A percentile compares a stretch with the other conserved stretches of the same genome.
These are phyloP conservation scores for Micrastur ruficollis DNA, from an alignment of 2,797 vertebrate genomes.

Conservation along the genomic window DNA sequence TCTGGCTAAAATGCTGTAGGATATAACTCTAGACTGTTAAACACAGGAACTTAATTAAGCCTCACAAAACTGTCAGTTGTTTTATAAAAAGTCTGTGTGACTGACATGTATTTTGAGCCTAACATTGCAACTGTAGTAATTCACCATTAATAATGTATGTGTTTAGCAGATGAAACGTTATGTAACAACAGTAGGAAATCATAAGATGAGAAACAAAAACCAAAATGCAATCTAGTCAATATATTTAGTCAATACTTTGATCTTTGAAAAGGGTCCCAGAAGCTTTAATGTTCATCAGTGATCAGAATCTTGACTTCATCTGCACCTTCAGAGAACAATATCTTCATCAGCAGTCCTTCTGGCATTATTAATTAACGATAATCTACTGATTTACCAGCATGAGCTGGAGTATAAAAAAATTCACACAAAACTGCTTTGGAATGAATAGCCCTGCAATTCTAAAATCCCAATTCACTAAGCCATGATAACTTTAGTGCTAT, in stretches of 20 bases:
- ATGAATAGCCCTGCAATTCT: constrained; percentile 52
- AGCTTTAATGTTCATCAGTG: neutral
- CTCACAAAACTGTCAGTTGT: neutral
- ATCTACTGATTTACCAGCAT: constrained; percentile 8
- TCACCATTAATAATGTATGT: neutral
- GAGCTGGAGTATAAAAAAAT: neutral
- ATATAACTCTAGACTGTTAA: neutral
- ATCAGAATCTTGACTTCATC: neutral
- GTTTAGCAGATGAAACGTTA: neutral
- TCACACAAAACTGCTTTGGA: constrained; percentile 38
- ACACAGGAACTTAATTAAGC: neutral
- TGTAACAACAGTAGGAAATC: neutral
- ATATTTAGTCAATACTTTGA: constrained; percentile 5
- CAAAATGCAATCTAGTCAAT: neutral
- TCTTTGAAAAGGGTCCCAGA: constrained; percentile 14
- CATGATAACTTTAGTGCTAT: constrained; percentile 48
- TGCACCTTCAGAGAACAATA: constrained; percentile 3
- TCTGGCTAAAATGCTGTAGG: neutral
- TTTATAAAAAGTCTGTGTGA: neutral
- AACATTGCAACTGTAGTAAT: neutral
- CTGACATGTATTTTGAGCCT: neutral
- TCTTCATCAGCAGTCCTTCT: constrained; percentile 14
- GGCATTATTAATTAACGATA: constrained; percentile 23
- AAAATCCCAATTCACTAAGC: constrained; percentile 48
- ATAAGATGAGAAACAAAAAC: neutral